phyloP scores from a whole-genome alignment of 2,113 vertebrate genomes.

The Pimephales promelas region DNA sequence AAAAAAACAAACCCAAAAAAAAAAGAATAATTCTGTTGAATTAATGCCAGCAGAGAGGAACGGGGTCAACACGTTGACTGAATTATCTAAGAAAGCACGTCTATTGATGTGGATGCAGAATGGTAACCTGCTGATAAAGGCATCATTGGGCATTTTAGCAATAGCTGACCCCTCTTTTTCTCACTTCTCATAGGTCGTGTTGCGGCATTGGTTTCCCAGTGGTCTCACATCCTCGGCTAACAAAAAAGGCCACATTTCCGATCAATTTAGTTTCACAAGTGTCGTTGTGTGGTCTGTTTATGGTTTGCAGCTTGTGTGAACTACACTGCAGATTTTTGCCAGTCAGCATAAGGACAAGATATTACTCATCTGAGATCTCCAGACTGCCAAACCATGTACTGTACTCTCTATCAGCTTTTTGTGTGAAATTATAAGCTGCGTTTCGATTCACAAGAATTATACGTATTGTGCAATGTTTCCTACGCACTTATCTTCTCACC shows the following conservation, averaged over 20 bases:
- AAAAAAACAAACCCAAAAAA: background rate
- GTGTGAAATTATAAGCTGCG: background rate
- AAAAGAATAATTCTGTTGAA: background rate
- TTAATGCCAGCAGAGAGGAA: background rate
- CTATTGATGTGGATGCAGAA: background rate
- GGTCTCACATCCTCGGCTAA: background rate
- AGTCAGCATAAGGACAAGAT: constrained; percentile 6
- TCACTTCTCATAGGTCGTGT: background rate
- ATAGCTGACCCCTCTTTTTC: background rate
- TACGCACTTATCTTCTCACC: background rate
- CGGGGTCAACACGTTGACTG: background rate
- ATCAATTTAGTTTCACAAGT: constrained; percentile 10
- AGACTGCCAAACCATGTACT: background rate
- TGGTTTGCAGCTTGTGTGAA: background rate
- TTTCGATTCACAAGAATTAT: background rate
- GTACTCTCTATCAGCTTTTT: background rate
- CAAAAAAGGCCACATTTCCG: background rate
- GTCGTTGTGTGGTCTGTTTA: background rate
- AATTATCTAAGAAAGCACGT: background rate
- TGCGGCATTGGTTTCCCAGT: background rate
- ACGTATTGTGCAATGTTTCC: background rate
- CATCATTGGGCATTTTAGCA: background rate
- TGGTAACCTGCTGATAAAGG: background rate
- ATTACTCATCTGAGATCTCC: background rate
- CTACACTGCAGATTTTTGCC: background rate